These are phyloP conservation scores for Chaetodon auriga DNA, from an alignment of 2,113 vertebrate genomes.

Conservation along the genomic window DNA sequence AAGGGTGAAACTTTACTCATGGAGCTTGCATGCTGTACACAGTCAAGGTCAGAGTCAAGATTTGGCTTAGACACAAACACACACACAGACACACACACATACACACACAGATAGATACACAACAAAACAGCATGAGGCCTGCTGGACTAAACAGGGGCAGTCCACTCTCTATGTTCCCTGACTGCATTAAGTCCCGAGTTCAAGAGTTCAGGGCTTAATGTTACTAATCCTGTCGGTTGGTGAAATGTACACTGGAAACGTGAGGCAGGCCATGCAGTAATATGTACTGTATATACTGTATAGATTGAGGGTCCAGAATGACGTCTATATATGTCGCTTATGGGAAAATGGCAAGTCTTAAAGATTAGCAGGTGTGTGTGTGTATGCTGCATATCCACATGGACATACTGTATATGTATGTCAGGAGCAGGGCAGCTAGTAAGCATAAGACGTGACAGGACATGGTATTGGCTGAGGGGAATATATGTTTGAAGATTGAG, in stretches of 20 bases:
- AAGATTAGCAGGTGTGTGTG: slow-evolving; percentile 53
- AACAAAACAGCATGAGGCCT: slow-evolving; percentile 17
- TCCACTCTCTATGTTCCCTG: slow-evolving; percentile 37
- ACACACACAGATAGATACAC: neutral
- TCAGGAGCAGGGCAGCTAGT: slow-evolving; percentile 1
- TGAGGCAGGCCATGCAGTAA: slow-evolving; percentile 57
- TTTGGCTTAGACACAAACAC: slow-evolving; percentile 1
- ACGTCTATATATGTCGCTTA: slow-evolving; percentile 48
- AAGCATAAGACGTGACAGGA: slow-evolving; percentile 34
- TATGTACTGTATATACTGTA: slow-evolving; percentile 35
- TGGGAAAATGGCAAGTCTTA: slow-evolving; percentile 46
- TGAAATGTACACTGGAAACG: slow-evolving; percentile 78
- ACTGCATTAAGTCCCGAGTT: slow-evolving; percentile 53
- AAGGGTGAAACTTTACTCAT: neutral
- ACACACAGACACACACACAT: neutral
- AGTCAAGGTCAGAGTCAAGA: slow-evolving; percentile 38
- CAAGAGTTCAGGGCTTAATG: slow-evolving; percentile 75
- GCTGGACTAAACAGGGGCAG: neutral
- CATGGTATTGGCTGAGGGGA: slow-evolving; percentile 54
- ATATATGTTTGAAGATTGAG: slow-evolving; percentile 62
- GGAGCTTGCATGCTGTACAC: neutral
- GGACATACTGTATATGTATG: slow-evolving; percentile 36
- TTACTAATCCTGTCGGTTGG: slow-evolving; percentile 75
- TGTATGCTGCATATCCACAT: slow-evolving; percentile 27
- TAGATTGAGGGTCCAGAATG: slow-evolving; percentile 17